Evolutionary conservation across 2,888 invertebrate genomes (phyloP), one percentile per base, ranked within the genome.

Genomic region (Sicus ferrugineus): DNA sequence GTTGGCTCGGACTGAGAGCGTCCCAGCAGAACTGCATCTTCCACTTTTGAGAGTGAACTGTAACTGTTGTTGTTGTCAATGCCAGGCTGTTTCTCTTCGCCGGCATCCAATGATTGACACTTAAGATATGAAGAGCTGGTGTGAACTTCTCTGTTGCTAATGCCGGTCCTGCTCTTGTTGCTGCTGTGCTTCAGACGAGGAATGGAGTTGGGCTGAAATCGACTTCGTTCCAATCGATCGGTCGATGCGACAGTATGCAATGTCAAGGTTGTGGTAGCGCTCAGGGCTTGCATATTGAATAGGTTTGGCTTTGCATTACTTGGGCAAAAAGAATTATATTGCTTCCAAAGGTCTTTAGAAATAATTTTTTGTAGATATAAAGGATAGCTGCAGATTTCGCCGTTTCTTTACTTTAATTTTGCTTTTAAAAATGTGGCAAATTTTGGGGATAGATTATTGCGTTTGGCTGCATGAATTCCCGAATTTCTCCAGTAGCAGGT

Each of bases 211-310:
- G 62, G 52, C 52, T 68, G 46, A 64, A 67, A 73, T 61, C 73
- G 72, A 16, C 68, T 54, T 64, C 68, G 71, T 52, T 65, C 70
- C 46, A 64, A 54, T 63, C 48, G 69, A 58, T 73, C 73, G 23
- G 72, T 69, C 3, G 76, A 73, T 6, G 73, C 38, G n/a, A 71
- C 72, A 16, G 73, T 71, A 48, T 67, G 61, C 59, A 74, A 59
- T 19, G 70, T 72, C 67, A 76, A 69, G 30, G 72, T 75, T 23
- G 72, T 72, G 61, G 74, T 70, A 56, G 69, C 70, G 62, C 71
- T 75, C 74, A 73, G 56, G n/a, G 19, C 34, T 5, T 31, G n/a
- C 56, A 16, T 2, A 3, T 30, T 31, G n/a, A n/a, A n/a, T n/a
- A n/a, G n/a, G n/a, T n/a, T n/a, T n/a, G n/a, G n/a, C n/a, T n/a